A percentile compares a stretch with the other conserved stretches of the same genome.
phyloP scores from a whole-genome alignment of 2,888 invertebrate species.

The Argyresthia albistria region DNA sequence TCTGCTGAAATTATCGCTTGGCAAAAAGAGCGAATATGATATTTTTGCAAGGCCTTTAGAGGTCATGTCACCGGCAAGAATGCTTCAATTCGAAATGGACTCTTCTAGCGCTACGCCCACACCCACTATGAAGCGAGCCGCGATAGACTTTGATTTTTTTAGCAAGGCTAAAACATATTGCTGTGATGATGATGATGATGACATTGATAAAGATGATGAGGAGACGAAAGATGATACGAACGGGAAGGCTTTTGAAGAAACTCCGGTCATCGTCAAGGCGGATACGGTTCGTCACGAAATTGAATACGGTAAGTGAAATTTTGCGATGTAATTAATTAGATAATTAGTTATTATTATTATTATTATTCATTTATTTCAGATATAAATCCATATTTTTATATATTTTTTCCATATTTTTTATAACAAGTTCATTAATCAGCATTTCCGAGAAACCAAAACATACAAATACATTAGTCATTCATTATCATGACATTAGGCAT shows the following conservation, averaged over 20 bases:
- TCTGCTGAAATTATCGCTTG: not conserved
- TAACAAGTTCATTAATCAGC: not conserved
- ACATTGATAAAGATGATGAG: conserved; percentile 19
- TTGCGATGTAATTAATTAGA: not conserved
- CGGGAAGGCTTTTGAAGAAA: conserved; percentile 31
- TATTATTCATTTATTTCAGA: too few relatives aligned
- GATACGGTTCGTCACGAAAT: conserved; percentile 59
- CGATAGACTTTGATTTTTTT: conserved; percentile 56
- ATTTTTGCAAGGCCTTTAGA: conserved; percentile 51
- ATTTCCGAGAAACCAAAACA: too few relatives aligned
- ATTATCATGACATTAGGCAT: too few relatives aligned
- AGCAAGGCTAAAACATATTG: conserved; percentile 33
- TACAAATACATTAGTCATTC: too few relatives aligned
- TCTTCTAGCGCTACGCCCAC: conserved; percentile 49
- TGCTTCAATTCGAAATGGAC: conserved; percentile 57
- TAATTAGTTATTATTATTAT: too few relatives aligned
- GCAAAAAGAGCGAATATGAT: not conserved
- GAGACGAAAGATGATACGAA: conserved; percentile 13
- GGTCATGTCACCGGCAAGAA: conserved; percentile 58
- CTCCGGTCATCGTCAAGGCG: conserved; percentile 46
- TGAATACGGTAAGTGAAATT: conserved; percentile 49
- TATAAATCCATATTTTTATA: too few relatives aligned
- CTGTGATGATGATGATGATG: conserved; percentile 39
- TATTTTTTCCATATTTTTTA: not conserved
- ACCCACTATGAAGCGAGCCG: conserved; percentile 61